phyloP scores from a whole-genome alignment of 2,797 vertebrate species.

The Buceros bicornis region DNA sequence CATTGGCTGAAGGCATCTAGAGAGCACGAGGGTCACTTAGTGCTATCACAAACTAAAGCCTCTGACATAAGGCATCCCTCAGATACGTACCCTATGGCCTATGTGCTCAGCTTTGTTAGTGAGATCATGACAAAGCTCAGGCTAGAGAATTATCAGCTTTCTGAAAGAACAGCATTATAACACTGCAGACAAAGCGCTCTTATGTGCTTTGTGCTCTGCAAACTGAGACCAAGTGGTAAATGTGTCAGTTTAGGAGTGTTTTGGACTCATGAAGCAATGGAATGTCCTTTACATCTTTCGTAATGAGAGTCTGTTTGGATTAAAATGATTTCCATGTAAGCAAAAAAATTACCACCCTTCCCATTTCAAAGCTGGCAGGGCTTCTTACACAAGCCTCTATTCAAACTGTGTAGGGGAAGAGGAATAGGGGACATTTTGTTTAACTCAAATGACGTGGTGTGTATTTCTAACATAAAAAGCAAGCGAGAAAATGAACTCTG shows the following conservation, averaged over 20 bases:
- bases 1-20: neutral
- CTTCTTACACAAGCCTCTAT: slow-evolving; percentile 55
- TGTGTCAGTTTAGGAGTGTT: slow-evolving; percentile 54
- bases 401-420: slow-evolving; percentile 43
- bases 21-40: slow-evolving; percentile 26
- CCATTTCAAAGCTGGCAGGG: slow-evolving; percentile 60
- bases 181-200: slow-evolving; percentile 40
- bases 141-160: slow-evolving; percentile 40
- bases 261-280: slow-evolving; percentile 41
- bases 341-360: slow-evolving; percentile 59
- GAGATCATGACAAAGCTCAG: slow-evolving; percentile 9
- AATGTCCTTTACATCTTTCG: slow-evolving; percentile 62
- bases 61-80: slow-evolving; percentile 38
- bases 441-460: slow-evolving; percentile 43
- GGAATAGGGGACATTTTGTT: slow-evolving; percentile 62
- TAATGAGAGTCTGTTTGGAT: slow-evolving; percentile 65
- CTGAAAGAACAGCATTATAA: slow-evolving; percentile 63
- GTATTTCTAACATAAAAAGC: slow-evolving; percentile 65
- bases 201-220: slow-evolving; percentile 63
- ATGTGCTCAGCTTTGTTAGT: slow-evolving; percentile 23
- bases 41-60: slow-evolving; percentile 52
- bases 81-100: neutral
- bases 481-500: slow-evolving; percentile 50
- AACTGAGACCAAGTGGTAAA: slow-evolving; percentile 53
- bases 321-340: slow-evolving; percentile 68